Evolutionary conservation across 2,888 invertebrate genomes (phyloP).

Genomic region (Ornithoptera priamus): DNA sequence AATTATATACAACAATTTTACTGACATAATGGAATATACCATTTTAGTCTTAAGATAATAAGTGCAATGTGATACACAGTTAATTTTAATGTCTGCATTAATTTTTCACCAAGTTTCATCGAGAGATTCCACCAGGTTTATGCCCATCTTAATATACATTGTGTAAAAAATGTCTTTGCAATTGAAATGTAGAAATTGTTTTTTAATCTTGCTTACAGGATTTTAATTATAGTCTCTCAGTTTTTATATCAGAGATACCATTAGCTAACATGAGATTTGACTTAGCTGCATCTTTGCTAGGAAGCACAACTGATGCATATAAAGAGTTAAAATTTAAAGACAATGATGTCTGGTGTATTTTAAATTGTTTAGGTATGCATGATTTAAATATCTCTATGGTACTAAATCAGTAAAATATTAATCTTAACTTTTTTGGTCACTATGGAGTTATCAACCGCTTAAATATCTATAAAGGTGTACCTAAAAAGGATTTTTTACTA

Average conservation of each 20-base stretch:
- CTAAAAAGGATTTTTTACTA: neutral
- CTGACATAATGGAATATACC: neutral
- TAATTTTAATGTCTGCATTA: no score
- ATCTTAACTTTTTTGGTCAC: neutral
- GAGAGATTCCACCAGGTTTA: no score
- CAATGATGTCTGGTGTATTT: constrained; percentile 71
- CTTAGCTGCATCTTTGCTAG: constrained; percentile 57
- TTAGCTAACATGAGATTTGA: constrained; percentile 74
- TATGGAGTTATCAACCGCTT: neutral
- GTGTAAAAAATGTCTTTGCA: no score
- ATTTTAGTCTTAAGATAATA: neutral
- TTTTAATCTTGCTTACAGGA: constrained; percentile 54
- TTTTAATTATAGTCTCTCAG: constrained; percentile 79
- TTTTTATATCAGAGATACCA: constrained; percentile 82
- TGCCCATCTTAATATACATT: no score
- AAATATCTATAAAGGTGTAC: neutral
- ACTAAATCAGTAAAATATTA: neutral
- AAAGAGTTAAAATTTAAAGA: constrained; percentile 58
- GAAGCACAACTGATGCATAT: constrained; percentile 40
- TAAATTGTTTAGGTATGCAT: constrained; percentile 66
- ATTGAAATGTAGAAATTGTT: neutral
- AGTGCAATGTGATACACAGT: neutral
- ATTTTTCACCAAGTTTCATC: no score
- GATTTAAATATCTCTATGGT: neutral
- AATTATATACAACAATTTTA: neutral